These are phyloP conservation scores for Steinernema carpocapsae DNA, from an alignment of 2,888 invertebrate species.

Conservation along the genomic window DNA sequence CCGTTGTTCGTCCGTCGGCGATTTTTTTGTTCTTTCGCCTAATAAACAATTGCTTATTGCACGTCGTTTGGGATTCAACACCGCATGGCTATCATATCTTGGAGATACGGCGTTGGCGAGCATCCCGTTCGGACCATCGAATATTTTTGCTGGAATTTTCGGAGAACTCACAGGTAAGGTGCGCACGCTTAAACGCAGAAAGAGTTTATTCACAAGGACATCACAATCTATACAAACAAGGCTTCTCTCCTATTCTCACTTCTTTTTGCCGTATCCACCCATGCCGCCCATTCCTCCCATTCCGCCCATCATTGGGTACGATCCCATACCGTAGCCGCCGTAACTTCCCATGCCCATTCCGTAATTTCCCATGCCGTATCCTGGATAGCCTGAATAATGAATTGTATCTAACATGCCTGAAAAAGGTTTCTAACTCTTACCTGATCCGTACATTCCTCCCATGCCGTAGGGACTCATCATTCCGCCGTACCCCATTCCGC, in stretches of 20 bases:
- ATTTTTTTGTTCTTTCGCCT: too few relatives aligned
- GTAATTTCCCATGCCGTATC: constrained; percentile 19
- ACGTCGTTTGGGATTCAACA: too few relatives aligned
- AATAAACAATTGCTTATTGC: too few relatives aligned
- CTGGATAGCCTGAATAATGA: constrained; percentile 6
- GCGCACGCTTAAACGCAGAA: too few relatives aligned
- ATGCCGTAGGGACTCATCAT: constrained; percentile 24
- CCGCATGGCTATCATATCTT: too few relatives aligned
- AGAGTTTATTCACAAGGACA: neutral
- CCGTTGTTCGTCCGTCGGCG: too few relatives aligned
- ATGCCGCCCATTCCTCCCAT: constrained; percentile 25
- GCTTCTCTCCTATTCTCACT: neutral
- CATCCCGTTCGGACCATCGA: too few relatives aligned
- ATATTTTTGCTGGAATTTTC: too few relatives aligned
- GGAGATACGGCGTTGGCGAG: too few relatives aligned
- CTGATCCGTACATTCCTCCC: constrained; percentile 27
- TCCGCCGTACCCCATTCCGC: constrained; percentile 17
- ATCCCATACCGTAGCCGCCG: neutral
- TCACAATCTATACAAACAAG: constrained; percentile 17
- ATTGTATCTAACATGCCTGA: neutral
- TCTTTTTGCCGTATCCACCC: constrained; percentile 29
- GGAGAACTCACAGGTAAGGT: too few relatives aligned
- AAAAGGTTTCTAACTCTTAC: neutral
- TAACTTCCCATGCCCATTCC: constrained; percentile 20
- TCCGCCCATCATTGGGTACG: neutral